Conservation (phyloP, 1,140 invertebrate genomes). For the Heterodera schachtii region DNA sequence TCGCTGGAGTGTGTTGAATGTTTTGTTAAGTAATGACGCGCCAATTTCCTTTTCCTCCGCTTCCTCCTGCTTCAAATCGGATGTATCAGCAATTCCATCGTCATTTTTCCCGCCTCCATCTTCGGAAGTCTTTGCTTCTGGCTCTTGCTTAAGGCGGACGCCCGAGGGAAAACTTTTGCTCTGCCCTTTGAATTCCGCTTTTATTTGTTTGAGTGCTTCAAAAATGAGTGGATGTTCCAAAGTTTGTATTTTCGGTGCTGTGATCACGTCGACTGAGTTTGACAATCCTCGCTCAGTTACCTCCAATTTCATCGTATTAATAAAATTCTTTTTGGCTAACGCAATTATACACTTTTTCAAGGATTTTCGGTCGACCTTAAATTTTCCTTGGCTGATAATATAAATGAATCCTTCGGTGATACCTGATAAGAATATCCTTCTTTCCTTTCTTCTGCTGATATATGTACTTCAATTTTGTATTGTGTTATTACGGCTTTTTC, state of each 20-base stretch:
- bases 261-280: slow-evolving; percentile 44
- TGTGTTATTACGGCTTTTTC: slow-evolving; percentile 53
- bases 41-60: not conserved
- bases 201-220: slow-evolving; percentile 42
- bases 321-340: slow-evolving; percentile 40
- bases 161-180: slow-evolving; percentile 58
- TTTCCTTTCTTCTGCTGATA: slow-evolving; percentile 40
- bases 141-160: slow-evolving; percentile 24
- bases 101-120: slow-evolving; percentile 9
- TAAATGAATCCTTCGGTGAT: not conserved
- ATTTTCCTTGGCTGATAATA: not conserved
- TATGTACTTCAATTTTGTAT: slow-evolving; percentile 37
- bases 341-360: slow-evolving; percentile 56
- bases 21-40: slow-evolving; percentile 15
- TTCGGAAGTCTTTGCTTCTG: slow-evolving; percentile 1
- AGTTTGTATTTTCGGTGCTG: slow-evolving; percentile 32
- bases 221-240: slow-evolving; percentile 37
- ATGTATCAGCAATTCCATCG: slow-evolving; percentile 8
- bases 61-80: slow-evolving; percentile 34
- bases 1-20: slow-evolving; percentile 18
- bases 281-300: slow-evolving; percentile 41
- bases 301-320: slow-evolving; percentile 36
- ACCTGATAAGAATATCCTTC: slow-evolving; percentile 53
- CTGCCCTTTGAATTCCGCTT: slow-evolving; percentile 49
- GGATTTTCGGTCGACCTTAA: slow-evolving; percentile 63